phyloP scores from a whole-genome alignment of 2,888 invertebrate species.

The Phortica magna region DNA sequence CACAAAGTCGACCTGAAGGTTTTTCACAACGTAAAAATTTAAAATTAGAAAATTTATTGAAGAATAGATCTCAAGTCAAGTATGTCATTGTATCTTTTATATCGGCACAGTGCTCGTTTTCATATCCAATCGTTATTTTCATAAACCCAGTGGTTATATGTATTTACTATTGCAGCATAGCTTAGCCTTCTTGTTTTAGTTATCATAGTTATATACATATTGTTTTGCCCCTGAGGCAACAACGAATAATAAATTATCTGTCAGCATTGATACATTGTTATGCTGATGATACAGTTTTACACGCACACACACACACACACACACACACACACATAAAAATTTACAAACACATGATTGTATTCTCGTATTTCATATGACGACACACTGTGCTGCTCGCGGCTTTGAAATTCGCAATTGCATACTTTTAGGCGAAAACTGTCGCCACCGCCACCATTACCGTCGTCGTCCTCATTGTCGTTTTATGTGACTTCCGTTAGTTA shows the following conservation, averaged over 20 bases:
- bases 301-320: neutral
- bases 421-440: constrained; percentile 54
- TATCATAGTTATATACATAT: neutral
- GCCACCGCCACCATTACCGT: constrained; percentile 34
- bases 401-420: constrained; percentile 54
- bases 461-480: constrained; percentile 38
- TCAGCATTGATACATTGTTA: constrained; percentile 9
- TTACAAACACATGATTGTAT: neutral
- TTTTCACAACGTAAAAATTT: neutral
- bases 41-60: too few species aligned
- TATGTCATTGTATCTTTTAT: too few species aligned
- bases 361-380: neutral
- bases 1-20: too few species aligned
- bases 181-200: neutral
- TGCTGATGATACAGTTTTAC: neutral
- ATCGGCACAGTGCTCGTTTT: too few species aligned
- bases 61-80: too few species aligned
- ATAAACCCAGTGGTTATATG: too few species aligned
- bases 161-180: neutral
- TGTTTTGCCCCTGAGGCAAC: neutral
- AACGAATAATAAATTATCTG: constrained; percentile 24
- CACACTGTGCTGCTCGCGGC: constrained; percentile 37
- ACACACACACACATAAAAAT: too few species aligned
- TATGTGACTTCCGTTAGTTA: constrained; percentile 14
- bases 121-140: too few species aligned